These are phyloP conservation scores for Auanema sp. DNA, from an alignment of 2,888 invertebrate species.

Conservation along the genomic window DNA sequence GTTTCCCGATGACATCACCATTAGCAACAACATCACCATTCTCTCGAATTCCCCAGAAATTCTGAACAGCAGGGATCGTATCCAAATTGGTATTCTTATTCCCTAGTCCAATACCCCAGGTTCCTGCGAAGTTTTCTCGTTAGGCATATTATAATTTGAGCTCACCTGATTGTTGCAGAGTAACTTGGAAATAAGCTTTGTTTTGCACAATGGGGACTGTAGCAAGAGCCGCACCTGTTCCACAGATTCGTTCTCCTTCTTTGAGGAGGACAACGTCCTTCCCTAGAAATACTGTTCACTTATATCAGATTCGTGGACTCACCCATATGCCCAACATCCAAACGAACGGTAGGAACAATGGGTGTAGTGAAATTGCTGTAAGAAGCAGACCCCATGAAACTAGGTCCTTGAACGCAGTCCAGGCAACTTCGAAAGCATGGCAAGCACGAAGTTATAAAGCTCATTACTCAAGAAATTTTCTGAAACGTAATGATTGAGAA, in stretches of 20 bases:
- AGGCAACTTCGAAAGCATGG: slow-evolving; percentile 37
- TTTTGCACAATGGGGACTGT: slow-evolving; percentile 93
- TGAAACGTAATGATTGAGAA: background rate
- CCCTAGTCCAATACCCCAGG: slow-evolving; percentile 93
- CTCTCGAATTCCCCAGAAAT: slow-evolving; percentile 87
- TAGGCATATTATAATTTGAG: slow-evolving; percentile 4
- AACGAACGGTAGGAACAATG: slow-evolving; percentile 46
- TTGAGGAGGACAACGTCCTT: slow-evolving; percentile 94
- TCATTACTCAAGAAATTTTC: background rate
- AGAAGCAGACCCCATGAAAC: slow-evolving; percentile 27
- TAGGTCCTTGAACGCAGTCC: slow-evolving; percentile 43
- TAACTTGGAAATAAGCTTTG: slow-evolving; percentile 97
- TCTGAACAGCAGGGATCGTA: slow-evolving; percentile 71
- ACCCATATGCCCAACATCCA: slow-evolving; percentile 59
- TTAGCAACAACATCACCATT: slow-evolving; percentile 85
- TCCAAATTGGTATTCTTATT: slow-evolving; percentile 84
- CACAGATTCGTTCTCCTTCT: slow-evolving; percentile 87
- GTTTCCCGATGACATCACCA: slow-evolving; percentile 77
- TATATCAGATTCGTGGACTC: slow-evolving; percentile 9
- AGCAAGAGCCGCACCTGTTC: slow-evolving; percentile 86
- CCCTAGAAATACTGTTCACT: slow-evolving; percentile 70
- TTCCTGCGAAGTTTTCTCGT: slow-evolving; percentile 65
- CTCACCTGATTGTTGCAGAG: slow-evolving; percentile 87
- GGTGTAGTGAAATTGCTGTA: slow-evolving; percentile 61
- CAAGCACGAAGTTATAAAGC: slow-evolving; percentile 7